A percentile compares a stretch with the other conserved stretches of the same genome.
These are phyloP conservation scores for Orchesellides sinensis DNA, from an alignment of 2,888 invertebrate genomes.

Conservation along the genomic window DNA sequence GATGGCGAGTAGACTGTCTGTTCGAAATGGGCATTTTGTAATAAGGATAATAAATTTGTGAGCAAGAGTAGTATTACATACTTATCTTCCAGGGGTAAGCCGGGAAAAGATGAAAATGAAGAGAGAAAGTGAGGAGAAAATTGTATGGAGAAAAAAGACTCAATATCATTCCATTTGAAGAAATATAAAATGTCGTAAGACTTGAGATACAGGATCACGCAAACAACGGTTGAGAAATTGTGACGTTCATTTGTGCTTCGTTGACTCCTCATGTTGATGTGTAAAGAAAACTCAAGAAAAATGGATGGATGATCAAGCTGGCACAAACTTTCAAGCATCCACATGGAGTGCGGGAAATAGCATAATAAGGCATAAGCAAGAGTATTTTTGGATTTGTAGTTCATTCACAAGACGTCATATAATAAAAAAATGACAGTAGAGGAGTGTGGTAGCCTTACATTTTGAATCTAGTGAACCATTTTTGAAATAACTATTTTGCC, in stretches of 20 bases:
- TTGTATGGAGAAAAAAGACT: slow-evolving; percentile 20
- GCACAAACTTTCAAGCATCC: no score
- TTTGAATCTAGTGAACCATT: no score
- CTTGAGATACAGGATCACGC: slow-evolving; percentile 47
- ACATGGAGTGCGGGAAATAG: no score
- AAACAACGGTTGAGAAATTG: slow-evolving; percentile 20
- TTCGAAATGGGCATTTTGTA: slow-evolving; percentile 25
- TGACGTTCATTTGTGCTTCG: slow-evolving; percentile 50
- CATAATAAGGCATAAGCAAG: no score
- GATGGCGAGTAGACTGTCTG: neutral
- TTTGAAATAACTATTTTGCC: no score
- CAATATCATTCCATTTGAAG: slow-evolving; percentile 32
- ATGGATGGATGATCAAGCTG: neutral
- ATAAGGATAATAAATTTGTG: slow-evolving; percentile 54
- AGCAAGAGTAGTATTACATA: slow-evolving; percentile 23
- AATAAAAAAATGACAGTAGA: no score
- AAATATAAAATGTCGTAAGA: slow-evolving; percentile 37
- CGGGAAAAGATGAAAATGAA: neutral
- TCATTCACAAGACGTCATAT: no score
- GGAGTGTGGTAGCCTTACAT: no score
- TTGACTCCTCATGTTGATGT: slow-evolving; percentile 36
- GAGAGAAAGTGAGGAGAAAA: slow-evolving; percentile 13
- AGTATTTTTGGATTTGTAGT: no score
- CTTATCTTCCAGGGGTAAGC: slow-evolving; percentile 15
- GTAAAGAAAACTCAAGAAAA: neutral